Evolutionary conservation across 2,888 invertebrate species (phyloP).

Genomic region (Xanthostigma xanthostigma): DNA sequence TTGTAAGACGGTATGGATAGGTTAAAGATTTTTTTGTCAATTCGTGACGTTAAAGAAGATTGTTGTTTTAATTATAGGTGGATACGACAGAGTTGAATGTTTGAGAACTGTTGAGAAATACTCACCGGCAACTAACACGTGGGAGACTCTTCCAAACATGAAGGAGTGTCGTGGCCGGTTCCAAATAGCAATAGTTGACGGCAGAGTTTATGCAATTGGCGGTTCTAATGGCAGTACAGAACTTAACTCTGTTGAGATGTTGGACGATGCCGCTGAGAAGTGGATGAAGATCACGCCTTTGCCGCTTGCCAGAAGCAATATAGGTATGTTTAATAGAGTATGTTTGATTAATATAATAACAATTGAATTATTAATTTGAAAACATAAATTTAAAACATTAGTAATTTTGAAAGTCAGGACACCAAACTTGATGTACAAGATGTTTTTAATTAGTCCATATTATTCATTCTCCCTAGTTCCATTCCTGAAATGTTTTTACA

Average conservation of each 20-base stretch:
- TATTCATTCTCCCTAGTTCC: too few relatives aligned
- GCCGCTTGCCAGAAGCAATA: conserved; percentile 50
- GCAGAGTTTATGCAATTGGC: conserved; percentile 60
- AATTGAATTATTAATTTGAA: too few relatives aligned
- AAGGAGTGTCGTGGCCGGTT: conserved; percentile 62
- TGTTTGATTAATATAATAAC: too few relatives aligned
- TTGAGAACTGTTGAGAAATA: conserved; percentile 61
- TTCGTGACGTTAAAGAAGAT: too few relatives aligned
- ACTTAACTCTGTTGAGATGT: conserved; percentile 54
- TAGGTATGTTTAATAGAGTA: conserved; percentile 26
- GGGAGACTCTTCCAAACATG: conserved; percentile 57
- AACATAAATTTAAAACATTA: too few relatives aligned
- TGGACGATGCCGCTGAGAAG: conserved; percentile 31
- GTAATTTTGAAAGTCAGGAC: too few relatives aligned
- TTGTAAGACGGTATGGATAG: too few relatives aligned
- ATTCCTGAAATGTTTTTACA: too few relatives aligned
- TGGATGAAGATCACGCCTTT: conserved; percentile 38
- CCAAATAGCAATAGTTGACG: conserved; percentile 53
- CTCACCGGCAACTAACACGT: conserved; percentile 50
- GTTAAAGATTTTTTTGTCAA: too few relatives aligned
- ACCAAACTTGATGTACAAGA: too few relatives aligned
- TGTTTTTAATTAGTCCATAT: too few relatives aligned
- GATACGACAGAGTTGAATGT: conserved; percentile 75
- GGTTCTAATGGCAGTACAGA: conserved; percentile 75
- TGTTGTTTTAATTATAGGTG: conserved; percentile 31